Evolutionary conservation across 1,140 invertebrate species (phyloP), one percentile per base, ranked within the genome.

Genomic region (Drosophila nannoptera): DNA sequence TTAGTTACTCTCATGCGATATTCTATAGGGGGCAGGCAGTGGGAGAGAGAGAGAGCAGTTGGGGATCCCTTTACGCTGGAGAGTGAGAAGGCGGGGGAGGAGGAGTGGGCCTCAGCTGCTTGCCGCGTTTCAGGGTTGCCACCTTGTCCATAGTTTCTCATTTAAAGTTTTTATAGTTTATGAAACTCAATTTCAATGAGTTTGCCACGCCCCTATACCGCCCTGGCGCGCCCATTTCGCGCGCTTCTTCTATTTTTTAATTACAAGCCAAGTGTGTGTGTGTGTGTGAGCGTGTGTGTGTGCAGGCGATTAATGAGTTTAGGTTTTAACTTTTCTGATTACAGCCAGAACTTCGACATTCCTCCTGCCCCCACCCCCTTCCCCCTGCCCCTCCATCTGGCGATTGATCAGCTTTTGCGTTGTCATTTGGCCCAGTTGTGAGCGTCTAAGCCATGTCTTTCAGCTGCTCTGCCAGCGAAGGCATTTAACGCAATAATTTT

Each of bases 401-500:
- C 12, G 14, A 56, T 56, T 35, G 54, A 56, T 56, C 42, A 33
- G 54, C 54, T 56, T 56, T 56, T 45, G 40, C 31, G n/a, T 56
- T 56, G 54, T 56, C 54, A 56, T 56, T 56, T 56, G 54, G 29
- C 43, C 40, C 54, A 45, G 33, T 56, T 56, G 40, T 42, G 29
- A 40, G 11, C 40, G 2, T 40, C 36, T 52, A 52, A 35, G 32
- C 32, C 32, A 16, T 33, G 16, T 12, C 50, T 61, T 58, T 62
- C 33, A 12, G 40, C 5, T 5, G 32, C 5, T 43, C 9, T 12
- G 45, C 59, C 22, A 9, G 36, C 50, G 22, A 42, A 42, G 7
- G 22, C 59, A 68, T 60, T 61, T 61, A 68, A 67, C 58, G 55
- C 64, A 67, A 67, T 56, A 67, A 67, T 67, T 67, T 67, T 50